These are phyloP conservation scores for Varanus salvator DNA, from an alignment of 2,113 vertebrate genomes.

Conservation along the genomic window DNA sequence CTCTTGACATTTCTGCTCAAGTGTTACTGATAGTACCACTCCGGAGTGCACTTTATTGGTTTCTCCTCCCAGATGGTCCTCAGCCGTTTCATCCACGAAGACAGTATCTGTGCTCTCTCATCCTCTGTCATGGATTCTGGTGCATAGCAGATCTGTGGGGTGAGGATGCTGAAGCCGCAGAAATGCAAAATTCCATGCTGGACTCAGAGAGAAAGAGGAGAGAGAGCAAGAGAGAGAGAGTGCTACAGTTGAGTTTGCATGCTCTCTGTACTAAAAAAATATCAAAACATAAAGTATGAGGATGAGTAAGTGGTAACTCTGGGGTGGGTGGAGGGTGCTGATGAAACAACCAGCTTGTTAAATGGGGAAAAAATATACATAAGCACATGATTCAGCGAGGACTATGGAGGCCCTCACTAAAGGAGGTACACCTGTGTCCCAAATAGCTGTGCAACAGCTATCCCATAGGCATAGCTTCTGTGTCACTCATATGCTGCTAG, in stretches of 20 bases:
- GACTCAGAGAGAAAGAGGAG: constrained; percentile 4
- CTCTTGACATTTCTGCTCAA: not conserved
- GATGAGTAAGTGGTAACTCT: not conserved
- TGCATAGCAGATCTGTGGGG: constrained; percentile 77
- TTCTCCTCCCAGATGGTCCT: constrained; percentile 76
- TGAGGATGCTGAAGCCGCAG: constrained; percentile 77
- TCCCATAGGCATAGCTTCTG: not conserved
- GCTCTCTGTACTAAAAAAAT: not conserved
- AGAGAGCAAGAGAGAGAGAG: not conserved
- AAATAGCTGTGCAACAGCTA: too few relatives aligned
- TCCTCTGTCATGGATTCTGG: constrained; percentile 61
- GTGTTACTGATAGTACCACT: constrained; percentile 74
- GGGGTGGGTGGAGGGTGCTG: too few relatives aligned
- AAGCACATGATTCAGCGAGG: not conserved
- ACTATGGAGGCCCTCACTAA: not conserved
- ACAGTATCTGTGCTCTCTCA: constrained; percentile 70
- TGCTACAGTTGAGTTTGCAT: not conserved
- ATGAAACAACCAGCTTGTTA: too few relatives aligned
- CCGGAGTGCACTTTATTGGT: constrained; percentile 72
- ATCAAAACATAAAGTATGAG: not conserved
- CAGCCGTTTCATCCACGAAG: constrained; percentile 73
- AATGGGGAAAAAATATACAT: too few relatives aligned
- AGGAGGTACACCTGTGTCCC: not conserved
- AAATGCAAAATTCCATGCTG: constrained; percentile 80
- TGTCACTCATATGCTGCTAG: not conserved